phyloP scores from a whole-genome alignment of 23 tunicate species.

The Trididemnum nubilum region DNA sequence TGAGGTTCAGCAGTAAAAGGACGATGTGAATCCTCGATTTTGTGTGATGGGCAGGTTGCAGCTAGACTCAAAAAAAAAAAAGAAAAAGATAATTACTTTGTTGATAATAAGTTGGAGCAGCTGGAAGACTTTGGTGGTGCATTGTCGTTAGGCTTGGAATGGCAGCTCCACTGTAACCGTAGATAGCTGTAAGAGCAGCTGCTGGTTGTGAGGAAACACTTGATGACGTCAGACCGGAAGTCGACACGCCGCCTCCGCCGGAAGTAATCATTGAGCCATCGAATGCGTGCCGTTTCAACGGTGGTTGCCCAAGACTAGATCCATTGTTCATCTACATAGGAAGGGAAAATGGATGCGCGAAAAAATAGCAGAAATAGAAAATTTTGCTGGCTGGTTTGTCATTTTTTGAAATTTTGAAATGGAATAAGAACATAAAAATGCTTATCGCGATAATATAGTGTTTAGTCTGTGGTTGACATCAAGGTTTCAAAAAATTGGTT shows the following conservation, averaged over 20 bases:
- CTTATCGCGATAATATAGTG: no score
- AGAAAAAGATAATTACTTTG: constrained; percentile 39
- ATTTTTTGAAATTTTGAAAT: no score
- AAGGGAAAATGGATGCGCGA: background rate
- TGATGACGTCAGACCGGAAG: constrained; percentile 48
- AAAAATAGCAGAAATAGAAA: background rate
- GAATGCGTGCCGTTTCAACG: constrained; percentile 78
- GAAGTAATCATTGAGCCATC: constrained; percentile 56
- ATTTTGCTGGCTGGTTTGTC: no score
- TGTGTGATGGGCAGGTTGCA: no score
- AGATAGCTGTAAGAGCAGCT: constrained; percentile 39
- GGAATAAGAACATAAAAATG: no score
- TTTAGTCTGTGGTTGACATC: no score
- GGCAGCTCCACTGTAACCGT: constrained; percentile 43
- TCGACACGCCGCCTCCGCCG: constrained; percentile 38
- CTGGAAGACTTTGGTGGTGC: constrained; percentile 38
- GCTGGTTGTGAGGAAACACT: constrained; percentile 38
- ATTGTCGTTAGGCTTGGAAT: constrained; percentile 11
- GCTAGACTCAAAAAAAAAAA: background rate
- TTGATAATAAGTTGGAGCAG: constrained; percentile 72
- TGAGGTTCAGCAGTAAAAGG: no score
- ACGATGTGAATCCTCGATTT: no score
- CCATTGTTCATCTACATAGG: constrained; percentile 54
- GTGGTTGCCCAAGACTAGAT: constrained; percentile 70
- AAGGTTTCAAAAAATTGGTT: no score